Percentiles rank a stretch among this genome's conserved stretches.
These are phyloP conservation scores for Colinus virginianus DNA, from an alignment of 2,113 vertebrate species.

Conservation along the genomic window DNA sequence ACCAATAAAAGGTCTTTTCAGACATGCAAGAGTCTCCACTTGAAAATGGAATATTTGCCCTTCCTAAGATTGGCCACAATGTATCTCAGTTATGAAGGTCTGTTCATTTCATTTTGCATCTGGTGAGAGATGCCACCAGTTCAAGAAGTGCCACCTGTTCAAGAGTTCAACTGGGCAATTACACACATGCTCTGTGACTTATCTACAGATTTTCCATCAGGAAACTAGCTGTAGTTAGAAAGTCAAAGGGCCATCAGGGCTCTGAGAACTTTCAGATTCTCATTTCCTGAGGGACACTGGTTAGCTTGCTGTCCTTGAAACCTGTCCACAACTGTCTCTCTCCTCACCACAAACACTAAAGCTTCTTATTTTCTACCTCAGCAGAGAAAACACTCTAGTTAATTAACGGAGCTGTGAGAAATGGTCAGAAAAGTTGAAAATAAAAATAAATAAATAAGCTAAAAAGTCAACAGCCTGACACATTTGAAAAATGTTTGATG, in stretches of 20 bases:
- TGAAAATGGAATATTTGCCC: background rate
- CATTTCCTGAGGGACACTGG: background rate
- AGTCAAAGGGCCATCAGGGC: background rate
- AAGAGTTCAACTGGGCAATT: background rate
- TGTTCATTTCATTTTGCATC: background rate
- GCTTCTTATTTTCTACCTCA: background rate
- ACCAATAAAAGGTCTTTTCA: background rate
- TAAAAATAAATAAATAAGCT: background rate
- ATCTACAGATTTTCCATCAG: background rate
- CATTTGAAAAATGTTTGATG: conserved; percentile 26
- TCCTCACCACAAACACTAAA: background rate
- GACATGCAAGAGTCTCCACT: background rate
- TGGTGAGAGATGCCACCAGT: background rate
- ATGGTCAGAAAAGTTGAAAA: background rate
- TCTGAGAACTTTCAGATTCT: background rate
- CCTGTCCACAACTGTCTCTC: background rate
- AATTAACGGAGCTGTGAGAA: background rate
- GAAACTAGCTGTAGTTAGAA: background rate
- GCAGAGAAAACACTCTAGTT: background rate
- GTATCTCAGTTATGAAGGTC: background rate
- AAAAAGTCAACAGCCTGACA: conserved; percentile 15
- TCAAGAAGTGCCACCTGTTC: background rate
- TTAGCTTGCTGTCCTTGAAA: background rate
- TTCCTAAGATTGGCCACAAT: background rate
- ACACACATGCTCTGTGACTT: background rate